These are phyloP conservation scores for Serinus canaria DNA, from an alignment of 2,113 vertebrate species.

Conservation along the genomic window DNA sequence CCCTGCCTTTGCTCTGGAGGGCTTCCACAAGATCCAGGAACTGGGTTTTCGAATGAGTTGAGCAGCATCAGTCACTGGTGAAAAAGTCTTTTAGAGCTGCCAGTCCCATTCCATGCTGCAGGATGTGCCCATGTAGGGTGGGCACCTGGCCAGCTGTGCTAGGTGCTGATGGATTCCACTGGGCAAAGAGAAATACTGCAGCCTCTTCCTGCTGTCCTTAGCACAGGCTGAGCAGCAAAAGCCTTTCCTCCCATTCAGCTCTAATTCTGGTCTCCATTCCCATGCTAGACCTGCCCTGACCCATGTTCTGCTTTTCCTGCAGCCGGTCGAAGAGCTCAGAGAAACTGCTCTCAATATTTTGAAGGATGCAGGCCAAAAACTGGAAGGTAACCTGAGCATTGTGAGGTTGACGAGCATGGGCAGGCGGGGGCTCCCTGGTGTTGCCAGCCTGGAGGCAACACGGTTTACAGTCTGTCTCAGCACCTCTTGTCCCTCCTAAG, in stretches of 20 bases:
- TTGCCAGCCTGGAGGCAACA: background rate
- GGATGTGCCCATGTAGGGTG: background rate
- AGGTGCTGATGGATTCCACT: background rate
- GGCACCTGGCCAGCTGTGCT: background rate
- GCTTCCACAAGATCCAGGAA: accelerated
- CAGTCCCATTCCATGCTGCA: accelerated
- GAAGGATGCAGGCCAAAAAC: conserved; percentile 12
- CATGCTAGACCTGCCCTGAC: background rate
- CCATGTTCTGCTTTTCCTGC: background rate
- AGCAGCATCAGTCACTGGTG: background rate
- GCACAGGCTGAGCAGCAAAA: background rate
- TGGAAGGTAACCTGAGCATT: conserved; percentile 21
- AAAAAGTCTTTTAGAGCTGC: background rate
- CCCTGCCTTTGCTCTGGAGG: background rate
- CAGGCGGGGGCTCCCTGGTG: background rate
- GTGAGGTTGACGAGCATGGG: background rate
- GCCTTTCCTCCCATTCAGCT: background rate
- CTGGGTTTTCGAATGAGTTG: background rate
- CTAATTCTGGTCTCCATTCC: background rate
- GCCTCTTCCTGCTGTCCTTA: background rate
- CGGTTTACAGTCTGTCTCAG: background rate
- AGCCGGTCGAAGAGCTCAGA: conserved; percentile 71
- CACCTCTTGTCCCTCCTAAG: accelerated
- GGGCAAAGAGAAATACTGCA: background rate
- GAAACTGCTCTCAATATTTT: conserved; percentile 53